Evolutionary conservation across 2,888 invertebrate genomes (phyloP), one percentile per base, ranked within the genome.

Genomic region (Dioctria rufipes): DNA sequence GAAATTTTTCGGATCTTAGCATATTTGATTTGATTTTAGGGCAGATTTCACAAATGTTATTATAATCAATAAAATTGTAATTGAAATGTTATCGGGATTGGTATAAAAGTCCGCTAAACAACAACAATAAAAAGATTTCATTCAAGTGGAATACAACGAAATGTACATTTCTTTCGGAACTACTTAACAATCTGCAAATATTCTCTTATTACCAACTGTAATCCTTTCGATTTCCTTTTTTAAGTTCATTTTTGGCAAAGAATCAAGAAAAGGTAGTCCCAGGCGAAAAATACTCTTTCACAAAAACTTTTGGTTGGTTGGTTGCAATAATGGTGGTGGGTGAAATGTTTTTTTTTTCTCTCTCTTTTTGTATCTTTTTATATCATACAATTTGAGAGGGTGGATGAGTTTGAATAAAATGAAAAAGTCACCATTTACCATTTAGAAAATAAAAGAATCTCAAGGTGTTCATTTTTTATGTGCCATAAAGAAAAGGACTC

Each of bases 51-150:
- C 73, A 40, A 60, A 58, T 58, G 73, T 73, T 58, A 25, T 25
- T 25, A 73, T 73, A 73, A 73, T 6, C 54, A 73, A 73, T 73
- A 58, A 58, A 58, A 73, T 8, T 39, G 39, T 40, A 60, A 40
- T 58, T 73, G 73, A 73, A 73, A 73, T 73, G 0, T 25, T 25
- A 25, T 25, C 2, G 25, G 2, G 2, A 25, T 25, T 25, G 25
- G 25, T 25, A 25, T 25, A 25, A 25, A 25, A 25, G 25, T 25
- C 25, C 25, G 25, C 25, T 25, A 25, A 25, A 25, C 25, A 25
- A 25, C 25, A 25, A 25, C 25, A 25, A 25, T 25, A 25, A 25
- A 25, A 25, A 25, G 1, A 2, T 0, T 25, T 25, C 2, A 25
- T 25, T 25, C 25, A 25, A 25, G 25, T 25, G 25, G 25, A 25